phyloP scores from a whole-genome alignment of 2,888 invertebrate genomes.

The Vandiemenella viatica region DNA sequence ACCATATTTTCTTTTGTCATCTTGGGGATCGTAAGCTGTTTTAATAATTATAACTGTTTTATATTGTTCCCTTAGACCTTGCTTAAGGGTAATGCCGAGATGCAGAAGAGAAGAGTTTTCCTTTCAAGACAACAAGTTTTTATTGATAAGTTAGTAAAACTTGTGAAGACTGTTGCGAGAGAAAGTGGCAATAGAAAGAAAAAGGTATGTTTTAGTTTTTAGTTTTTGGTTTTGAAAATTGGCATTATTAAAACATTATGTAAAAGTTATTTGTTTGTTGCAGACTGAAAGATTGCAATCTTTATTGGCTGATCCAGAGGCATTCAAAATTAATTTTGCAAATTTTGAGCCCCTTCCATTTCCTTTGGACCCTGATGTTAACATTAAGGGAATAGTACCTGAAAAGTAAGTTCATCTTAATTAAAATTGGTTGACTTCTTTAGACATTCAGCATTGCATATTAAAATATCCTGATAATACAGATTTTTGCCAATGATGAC shows the following conservation, averaged over 20 bases:
- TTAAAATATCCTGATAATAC: no score
- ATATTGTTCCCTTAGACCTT: no score
- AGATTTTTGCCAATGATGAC: no score
- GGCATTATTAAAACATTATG: not conserved
- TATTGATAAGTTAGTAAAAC: conserved; percentile 73
- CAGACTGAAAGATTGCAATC: conserved; percentile 72
- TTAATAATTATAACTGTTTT: no score
- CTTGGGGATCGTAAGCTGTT: no score
- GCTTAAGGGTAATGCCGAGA: conserved; percentile 41
- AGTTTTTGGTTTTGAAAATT: not conserved
- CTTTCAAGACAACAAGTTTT: conserved; percentile 78
- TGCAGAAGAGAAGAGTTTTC: conserved; percentile 59
- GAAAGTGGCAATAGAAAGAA: conserved; percentile 84
- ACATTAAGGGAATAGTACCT: conserved; percentile 74
- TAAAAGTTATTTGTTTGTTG: conserved; percentile 3
- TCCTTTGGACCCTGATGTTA: conserved; percentile 83
- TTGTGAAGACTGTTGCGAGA: conserved; percentile 75
- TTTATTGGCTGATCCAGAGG: conserved; percentile 62
- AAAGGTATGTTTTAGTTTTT: conserved; percentile 35
- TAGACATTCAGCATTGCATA: no score
- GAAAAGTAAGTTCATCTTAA: conserved; percentile 39
- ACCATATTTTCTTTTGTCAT: not conserved
- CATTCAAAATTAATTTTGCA: conserved; percentile 72
- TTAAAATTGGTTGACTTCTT: no score
- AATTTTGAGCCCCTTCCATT: conserved; percentile 86